phyloP scores from a whole-genome alignment of 1,140 invertebrate genomes.

The Drosophila littoralis region DNA sequence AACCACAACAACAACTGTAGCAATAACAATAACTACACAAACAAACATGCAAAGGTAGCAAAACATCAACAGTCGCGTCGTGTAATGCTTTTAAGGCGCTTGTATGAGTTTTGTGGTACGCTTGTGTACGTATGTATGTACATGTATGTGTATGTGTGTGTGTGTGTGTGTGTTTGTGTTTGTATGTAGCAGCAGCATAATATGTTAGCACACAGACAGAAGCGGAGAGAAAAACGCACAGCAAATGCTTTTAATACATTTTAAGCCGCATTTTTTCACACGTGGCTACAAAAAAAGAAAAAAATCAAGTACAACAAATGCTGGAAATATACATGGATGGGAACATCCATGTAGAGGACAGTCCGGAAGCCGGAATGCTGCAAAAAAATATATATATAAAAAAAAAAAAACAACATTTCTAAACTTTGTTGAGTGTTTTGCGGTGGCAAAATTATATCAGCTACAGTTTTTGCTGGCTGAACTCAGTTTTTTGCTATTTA shows the following conservation, averaged over 20 bases:
- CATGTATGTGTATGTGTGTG: background rate
- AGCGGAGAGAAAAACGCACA: slow-evolving; percentile 44
- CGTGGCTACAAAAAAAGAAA: slow-evolving; percentile 69
- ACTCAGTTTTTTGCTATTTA: slow-evolving; percentile 8
- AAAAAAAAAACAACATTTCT: slow-evolving; percentile 18
- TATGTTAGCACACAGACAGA: slow-evolving; percentile 52
- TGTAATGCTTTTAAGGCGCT: slow-evolving; percentile 61
- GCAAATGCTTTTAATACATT: slow-evolving; percentile 81
- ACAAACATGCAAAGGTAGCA: slow-evolving; percentile 59
- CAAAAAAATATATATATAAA: background rate
- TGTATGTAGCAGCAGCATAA: slow-evolving; percentile 47
- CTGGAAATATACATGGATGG: slow-evolving; percentile 19
- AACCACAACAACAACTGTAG: slow-evolving; percentile 29
- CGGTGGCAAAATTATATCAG: slow-evolving; percentile 39
- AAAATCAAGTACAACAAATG: slow-evolving; percentile 12
- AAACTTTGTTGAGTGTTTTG: slow-evolving; percentile 39
- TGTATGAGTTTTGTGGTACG: slow-evolving; percentile 38
- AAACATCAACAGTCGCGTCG: slow-evolving; percentile 57
- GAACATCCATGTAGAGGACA: slow-evolving; percentile 22
- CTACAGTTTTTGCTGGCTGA: slow-evolving; percentile 22
- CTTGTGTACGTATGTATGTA: background rate
- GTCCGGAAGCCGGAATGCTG: slow-evolving; percentile 20
- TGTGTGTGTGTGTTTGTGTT: slow-evolving; percentile 37
- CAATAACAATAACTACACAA: slow-evolving; percentile 56
- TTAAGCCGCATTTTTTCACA: slow-evolving; percentile 82